Evolutionary conservation across 1,140 invertebrate genomes (phyloP).

Genomic region (Scaptomyza graminum): DNA sequence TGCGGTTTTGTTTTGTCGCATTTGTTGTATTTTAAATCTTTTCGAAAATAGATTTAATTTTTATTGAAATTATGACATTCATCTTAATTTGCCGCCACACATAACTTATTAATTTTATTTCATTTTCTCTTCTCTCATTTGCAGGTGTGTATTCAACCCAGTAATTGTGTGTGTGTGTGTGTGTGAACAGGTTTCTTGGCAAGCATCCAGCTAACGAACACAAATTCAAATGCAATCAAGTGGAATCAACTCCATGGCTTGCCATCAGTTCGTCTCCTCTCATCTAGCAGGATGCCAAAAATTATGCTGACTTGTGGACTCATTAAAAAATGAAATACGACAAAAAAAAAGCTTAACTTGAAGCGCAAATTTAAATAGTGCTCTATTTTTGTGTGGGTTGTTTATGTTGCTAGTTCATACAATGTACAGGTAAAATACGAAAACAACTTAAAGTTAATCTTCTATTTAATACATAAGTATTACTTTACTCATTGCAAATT

Average conservation of each 20-base stretch:
- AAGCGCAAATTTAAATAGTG: slow-evolving; percentile 44
- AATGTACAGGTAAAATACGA: no score
- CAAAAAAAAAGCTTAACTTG: slow-evolving; percentile 53
- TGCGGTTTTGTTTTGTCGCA: slow-evolving; percentile 16
- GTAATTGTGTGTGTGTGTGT: neutral
- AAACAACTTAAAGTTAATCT: no score
- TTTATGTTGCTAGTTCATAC: no score
- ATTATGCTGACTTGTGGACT: slow-evolving; percentile 34
- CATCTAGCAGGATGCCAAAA: slow-evolving; percentile 4
- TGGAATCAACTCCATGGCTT: slow-evolving; percentile 1
- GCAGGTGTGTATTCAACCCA: slow-evolving; percentile 59
- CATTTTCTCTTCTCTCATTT: slow-evolving; percentile 36
- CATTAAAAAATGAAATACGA: slow-evolving; percentile 43
- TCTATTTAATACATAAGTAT: neutral
- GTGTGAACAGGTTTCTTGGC: slow-evolving; percentile 52
- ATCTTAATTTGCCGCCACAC: slow-evolving; percentile 77
- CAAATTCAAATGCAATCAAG: neutral
- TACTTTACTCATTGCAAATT: neutral
- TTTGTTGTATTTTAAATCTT: neutral
- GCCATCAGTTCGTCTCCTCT: slow-evolving; percentile 3
- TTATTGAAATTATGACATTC: slow-evolving; percentile 82
- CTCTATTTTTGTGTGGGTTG: slow-evolving; percentile 1
- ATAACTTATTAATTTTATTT: slow-evolving; percentile 74
- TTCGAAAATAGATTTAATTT: slow-evolving; percentile 75
- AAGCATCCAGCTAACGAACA: slow-evolving; percentile 9